These are phyloP conservation scores for Himalopsyche tibetana DNA, from an alignment of 2,888 invertebrate genomes.

Conservation along the genomic window DNA sequence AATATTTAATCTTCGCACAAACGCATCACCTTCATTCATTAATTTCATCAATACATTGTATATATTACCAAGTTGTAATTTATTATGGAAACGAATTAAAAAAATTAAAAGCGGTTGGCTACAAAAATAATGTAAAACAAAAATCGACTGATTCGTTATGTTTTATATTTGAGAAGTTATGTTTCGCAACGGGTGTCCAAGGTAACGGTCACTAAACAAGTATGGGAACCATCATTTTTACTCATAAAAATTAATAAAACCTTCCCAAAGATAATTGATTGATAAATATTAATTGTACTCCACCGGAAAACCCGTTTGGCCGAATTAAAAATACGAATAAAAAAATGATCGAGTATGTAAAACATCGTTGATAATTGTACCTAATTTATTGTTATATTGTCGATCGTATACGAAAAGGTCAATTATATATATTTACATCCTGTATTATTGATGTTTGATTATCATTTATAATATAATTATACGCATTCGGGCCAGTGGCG, in stretches of 20 bases:
- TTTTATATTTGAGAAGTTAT: slow-evolving; percentile 11
- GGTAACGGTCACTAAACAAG: slow-evolving; percentile 2
- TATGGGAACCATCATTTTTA: slow-evolving; percentile 50
- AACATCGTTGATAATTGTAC: slow-evolving; percentile 51
- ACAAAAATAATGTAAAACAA: too few relatives aligned
- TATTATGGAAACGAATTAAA: too few relatives aligned
- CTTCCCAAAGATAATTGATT: slow-evolving; percentile 55
- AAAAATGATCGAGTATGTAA: slow-evolving; percentile 28
- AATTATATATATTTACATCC: slow-evolving; percentile 45
- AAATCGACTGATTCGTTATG: too few relatives aligned
- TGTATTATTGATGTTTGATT: slow-evolving; percentile 31
- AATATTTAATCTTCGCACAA: too few relatives aligned
- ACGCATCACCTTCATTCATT: too few relatives aligned
- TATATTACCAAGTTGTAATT: too few relatives aligned
- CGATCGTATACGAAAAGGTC: slow-evolving; percentile 39
- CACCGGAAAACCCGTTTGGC: slow-evolving; percentile 51
- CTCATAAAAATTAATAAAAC: slow-evolving; percentile 56
- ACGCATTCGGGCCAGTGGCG: slow-evolving; percentile 14
- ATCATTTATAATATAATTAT: slow-evolving; percentile 31
- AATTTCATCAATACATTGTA: too few relatives aligned
- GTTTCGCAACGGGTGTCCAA: not conserved
- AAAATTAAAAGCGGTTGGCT: too few relatives aligned
- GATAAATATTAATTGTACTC: slow-evolving; percentile 56
- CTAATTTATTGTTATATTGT: slow-evolving; percentile 56
- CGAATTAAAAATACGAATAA: slow-evolving; percentile 46